These are phyloP conservation scores for Drosophila nigrodunni DNA, from an alignment of 1,140 invertebrate species.

Conservation along the genomic window DNA sequence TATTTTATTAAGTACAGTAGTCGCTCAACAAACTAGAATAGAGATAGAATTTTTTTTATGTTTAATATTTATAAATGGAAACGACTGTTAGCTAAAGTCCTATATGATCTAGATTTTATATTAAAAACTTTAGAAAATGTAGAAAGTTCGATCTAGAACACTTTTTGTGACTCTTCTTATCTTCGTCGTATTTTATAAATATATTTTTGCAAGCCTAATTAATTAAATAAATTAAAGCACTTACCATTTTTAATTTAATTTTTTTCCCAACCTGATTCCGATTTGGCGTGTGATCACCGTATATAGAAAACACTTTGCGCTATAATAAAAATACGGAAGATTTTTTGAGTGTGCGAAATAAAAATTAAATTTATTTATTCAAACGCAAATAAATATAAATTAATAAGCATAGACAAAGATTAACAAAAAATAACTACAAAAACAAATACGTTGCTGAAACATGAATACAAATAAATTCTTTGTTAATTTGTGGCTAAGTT, in stretches of 20 bases:
- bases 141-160: no score
- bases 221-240: background rate
- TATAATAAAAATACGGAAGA: slow-evolving; percentile 39
- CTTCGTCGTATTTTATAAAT: background rate
- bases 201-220: no score
- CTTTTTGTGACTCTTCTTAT: background rate
- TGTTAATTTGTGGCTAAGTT: slow-evolving; percentile 66
- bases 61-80: no score
- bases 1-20: slow-evolving; percentile 8
- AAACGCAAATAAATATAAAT: slow-evolving; percentile 58
- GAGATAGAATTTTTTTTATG: no score
- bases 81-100: no score
- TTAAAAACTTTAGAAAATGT: no score
- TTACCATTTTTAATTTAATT: background rate
- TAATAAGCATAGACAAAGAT: slow-evolving; percentile 45
- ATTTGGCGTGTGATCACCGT: background rate
- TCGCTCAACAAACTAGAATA: background rate
- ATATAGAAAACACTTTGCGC: background rate
- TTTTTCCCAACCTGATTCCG: background rate
- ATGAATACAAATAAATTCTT: slow-evolving; percentile 64
- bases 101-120: no score
- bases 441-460: background rate
- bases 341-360: slow-evolving; percentile 28
- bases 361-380: slow-evolving; percentile 36
- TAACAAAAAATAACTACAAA: slow-evolving; percentile 32